Percentiles rank a stretch among this genome's conserved stretches.
Evolutionary conservation across 1,140 invertebrate genomes (phyloP).

Genomic region (Ericerus pela): DNA sequence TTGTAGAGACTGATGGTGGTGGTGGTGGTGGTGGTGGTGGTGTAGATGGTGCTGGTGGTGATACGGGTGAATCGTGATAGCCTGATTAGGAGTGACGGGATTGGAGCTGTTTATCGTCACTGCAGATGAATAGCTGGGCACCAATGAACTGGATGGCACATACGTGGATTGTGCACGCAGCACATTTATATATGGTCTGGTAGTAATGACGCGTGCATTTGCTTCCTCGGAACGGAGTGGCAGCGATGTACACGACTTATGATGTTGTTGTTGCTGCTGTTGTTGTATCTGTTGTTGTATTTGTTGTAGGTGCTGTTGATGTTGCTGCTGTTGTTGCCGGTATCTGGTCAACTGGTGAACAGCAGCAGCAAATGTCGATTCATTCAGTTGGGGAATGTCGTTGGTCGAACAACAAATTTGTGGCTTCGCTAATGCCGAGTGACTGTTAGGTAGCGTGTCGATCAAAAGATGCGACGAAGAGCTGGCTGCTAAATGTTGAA

Average conservation of each 20-base stretch:
- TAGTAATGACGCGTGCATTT: slow-evolving; percentile 46
- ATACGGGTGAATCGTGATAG: too few relatives aligned
- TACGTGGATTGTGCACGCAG: slow-evolving; percentile 46
- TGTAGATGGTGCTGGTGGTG: too few relatives aligned
- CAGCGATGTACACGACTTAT: slow-evolving; percentile 21
- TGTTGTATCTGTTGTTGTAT: slow-evolving; percentile 17
- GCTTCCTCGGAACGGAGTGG: slow-evolving; percentile 40
- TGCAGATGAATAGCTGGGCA: background rate
- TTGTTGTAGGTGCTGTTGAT: background rate
- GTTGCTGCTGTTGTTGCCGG: background rate
- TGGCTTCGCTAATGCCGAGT: background rate
- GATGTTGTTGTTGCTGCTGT: slow-evolving; percentile 24
- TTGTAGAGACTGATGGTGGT: slow-evolving; percentile 32
- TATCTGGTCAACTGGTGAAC: background rate
- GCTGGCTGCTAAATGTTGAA: slow-evolving; percentile 16
- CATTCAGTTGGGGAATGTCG: too few relatives aligned
- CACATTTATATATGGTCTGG: slow-evolving; percentile 48
- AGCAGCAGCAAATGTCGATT: background rate
- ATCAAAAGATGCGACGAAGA: slow-evolving; percentile 16
- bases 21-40: slow-evolving; percentile 30
- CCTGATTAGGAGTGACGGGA: too few relatives aligned
- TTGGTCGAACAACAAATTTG: background rate
- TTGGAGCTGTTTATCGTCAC: background rate
- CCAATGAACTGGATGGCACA: slow-evolving; percentile 31
- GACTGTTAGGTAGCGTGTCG: background rate